Evolutionary conservation across 1,140 invertebrate species (phyloP).

Genomic region (Brachionus rubens): DNA sequence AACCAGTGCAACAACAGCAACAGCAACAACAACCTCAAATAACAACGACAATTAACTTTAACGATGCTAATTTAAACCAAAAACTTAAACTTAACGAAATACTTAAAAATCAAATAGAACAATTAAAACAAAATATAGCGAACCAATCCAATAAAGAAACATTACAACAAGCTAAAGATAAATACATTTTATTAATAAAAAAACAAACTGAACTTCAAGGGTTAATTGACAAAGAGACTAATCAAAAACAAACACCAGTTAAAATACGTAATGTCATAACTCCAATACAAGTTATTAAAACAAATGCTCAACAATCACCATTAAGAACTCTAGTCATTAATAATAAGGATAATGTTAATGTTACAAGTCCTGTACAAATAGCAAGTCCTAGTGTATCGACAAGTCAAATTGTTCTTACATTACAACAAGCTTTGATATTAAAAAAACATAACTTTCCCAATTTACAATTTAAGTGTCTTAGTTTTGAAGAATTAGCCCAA

Average conservation of each 20-base stretch:
- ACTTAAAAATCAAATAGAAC: constrained; percentile 41
- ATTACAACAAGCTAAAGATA: neutral
- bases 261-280: constrained; percentile 35
- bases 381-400: neutral
- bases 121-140: neutral
- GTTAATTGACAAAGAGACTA: constrained; percentile 22
- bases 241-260: constrained; percentile 7
- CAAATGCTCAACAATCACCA: neutral
- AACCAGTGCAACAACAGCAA: neutral
- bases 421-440: neutral
- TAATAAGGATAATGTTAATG: constrained; percentile 4
- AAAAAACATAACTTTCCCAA: constrained; percentile 1
- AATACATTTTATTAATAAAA: neutral
- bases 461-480: constrained; percentile 34
- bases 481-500: constrained; percentile 40
- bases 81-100: constrained; percentile 39
- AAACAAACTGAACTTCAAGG: constrained; percentile 33
- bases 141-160: neutral
- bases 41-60: constrained; percentile 33
- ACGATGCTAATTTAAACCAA: constrained; percentile 12
- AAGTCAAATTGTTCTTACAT: neutral
- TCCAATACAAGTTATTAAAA: neutral
- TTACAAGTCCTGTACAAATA: neutral
- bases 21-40: constrained; percentile 18
- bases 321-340: constrained; percentile 38